Percentiles rank a stretch among this genome's conserved stretches.
Conservation (phyloP, 2,888 invertebrate species). For the Dolichopus griseipennis region DNA sequence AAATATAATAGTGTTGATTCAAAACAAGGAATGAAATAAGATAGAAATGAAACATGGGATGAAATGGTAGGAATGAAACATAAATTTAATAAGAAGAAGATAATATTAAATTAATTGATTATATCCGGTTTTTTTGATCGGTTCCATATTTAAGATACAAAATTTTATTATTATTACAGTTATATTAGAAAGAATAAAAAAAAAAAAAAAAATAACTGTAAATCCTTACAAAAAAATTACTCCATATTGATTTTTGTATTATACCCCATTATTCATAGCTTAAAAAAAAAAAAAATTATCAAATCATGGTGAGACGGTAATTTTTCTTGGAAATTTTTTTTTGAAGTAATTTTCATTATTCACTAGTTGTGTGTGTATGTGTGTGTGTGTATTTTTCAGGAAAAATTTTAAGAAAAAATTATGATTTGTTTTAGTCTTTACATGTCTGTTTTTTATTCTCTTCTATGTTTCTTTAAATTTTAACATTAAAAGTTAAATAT, state of each 20-base stretch:
- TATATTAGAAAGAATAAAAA: too few relatives aligned
- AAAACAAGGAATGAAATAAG: too few relatives aligned
- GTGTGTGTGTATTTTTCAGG: too few relatives aligned
- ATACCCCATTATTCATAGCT: background rate
- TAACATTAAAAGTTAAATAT: conserved; percentile 6
- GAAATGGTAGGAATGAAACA: too few relatives aligned
- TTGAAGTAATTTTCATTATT: too few relatives aligned
- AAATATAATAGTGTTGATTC: too few relatives aligned
- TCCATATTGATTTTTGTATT: too few relatives aligned
- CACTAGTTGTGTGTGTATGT: too few relatives aligned
- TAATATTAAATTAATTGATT: background rate
- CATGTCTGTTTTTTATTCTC: background rate
- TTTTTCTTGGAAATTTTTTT: background rate
- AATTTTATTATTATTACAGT: background rate
- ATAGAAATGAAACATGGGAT: too few relatives aligned
- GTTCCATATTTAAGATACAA: conserved; percentile 4
- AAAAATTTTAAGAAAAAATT: conserved; percentile 1
- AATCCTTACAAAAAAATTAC: background rate
- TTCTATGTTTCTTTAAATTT: background rate
- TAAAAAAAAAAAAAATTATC: background rate
- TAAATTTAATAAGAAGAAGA: too few relatives aligned
- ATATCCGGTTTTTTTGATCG: conserved; percentile 2
- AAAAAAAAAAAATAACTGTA: background rate
- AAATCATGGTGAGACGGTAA: background rate
- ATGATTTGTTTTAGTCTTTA: background rate